Evolutionary conservation across 1,140 invertebrate genomes (phyloP).

Genomic region (Catajapyx aquilonaris): DNA sequence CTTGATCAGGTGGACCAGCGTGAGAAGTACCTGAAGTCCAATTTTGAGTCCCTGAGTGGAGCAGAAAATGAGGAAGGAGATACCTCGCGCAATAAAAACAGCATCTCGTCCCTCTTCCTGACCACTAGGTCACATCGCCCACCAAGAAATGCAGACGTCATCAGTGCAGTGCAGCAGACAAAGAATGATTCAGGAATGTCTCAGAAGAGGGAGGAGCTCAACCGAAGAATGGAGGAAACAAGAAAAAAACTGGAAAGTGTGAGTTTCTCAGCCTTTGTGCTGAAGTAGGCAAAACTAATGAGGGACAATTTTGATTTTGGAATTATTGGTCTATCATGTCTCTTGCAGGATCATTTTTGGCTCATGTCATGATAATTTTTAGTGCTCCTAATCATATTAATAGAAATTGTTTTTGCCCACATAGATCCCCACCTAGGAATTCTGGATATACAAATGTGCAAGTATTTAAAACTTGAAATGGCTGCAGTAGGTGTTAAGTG

Average conservation of each 20-base stretch:
- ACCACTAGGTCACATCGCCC: slow-evolving; percentile 14
- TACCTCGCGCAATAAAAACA: slow-evolving; percentile 1
- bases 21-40: slow-evolving; percentile 53
- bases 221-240: slow-evolving; percentile 67
- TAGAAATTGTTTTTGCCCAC: background rate
- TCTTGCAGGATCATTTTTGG: background rate
- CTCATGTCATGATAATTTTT: background rate
- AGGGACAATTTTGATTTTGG: background rate
- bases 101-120: slow-evolving; percentile 10
- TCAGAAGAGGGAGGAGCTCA: slow-evolving; percentile 57
- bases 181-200: slow-evolving; percentile 37
- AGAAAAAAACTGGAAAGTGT: slow-evolving; percentile 72
- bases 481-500: slow-evolving; percentile 10
- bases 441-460: background rate
- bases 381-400: background rate
- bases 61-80: slow-evolving; percentile 6
- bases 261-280: slow-evolving; percentile 20
- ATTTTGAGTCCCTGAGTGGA: slow-evolving; percentile 46
- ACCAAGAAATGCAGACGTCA: slow-evolving; percentile 25
- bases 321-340: background rate
- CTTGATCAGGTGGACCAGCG: slow-evolving; percentile 42
- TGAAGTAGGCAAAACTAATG: slow-evolving; percentile 3
- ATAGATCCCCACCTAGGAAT: background rate
- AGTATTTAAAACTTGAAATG: slow-evolving; percentile 10
- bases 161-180: slow-evolving; percentile 29